Evolutionary conservation across 1,140 invertebrate species (phyloP), one percentile per base, ranked within the genome.

Genomic region (Pristionchus pacificus): DNA sequence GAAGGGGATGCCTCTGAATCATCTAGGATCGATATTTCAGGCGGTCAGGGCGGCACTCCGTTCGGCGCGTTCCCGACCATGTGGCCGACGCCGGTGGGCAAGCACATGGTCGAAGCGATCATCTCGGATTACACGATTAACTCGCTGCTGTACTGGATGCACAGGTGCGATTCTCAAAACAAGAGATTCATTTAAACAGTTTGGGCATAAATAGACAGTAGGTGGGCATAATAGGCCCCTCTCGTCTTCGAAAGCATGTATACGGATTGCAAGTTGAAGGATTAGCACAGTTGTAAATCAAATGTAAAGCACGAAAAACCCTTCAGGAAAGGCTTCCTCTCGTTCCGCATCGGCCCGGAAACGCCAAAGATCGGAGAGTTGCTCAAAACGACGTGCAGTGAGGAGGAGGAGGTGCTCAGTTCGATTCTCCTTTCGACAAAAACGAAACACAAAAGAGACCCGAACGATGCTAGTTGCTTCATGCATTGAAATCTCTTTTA

Each of bases 291-390:
- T n/a, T n/a, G n/a, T n/a, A n/a, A n/a, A n/a, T n/a, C n/a, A n/a
- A n/a, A n/a, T n/a, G n/a, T n/a, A n/a, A n/a, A n/a, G n/a, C n/a
- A n/a, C 13, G 60, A 60, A 27, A 13, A 30, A 6, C 24, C 32
- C 59, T 77, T 77, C 28, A 81, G 81, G 19, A 72, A 77, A 28
- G 81, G 79, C 10, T 83, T 83, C 72, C 61, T 83, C 31, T 66
- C 64, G 1, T 72, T 83, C 70, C 77, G 80, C 59, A 70, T 83
- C 30, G 81, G 80, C 3, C 82, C 81, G 13, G 80, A 83, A 32
- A 84, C 81, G 2, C 81, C 81, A n/a, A 83, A 83, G 65, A 77
- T 83, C 57, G 81, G 81, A 30, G 77, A 78, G 27, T 63, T 83
- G 25, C 58, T 83, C 64, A 83, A 84, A 68, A 83, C 81, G 2